Percentiles rank a stretch among this genome's conserved stretches.
Evolutionary conservation across 2,888 invertebrate species (phyloP).

Genomic region (Orchesella flavescens): DNA sequence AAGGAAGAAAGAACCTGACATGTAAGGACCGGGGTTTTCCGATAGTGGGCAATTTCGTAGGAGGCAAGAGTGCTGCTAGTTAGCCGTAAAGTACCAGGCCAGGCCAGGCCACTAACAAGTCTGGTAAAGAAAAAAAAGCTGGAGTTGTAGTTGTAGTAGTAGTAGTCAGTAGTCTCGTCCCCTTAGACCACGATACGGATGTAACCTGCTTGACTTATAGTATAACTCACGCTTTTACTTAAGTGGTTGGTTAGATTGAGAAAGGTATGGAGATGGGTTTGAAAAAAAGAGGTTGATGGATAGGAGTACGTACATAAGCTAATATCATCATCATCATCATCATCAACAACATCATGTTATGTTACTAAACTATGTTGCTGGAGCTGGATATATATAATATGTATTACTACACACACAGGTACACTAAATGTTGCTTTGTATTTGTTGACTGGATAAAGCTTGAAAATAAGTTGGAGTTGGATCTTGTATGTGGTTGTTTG

Average conservation of each 20-base stretch:
- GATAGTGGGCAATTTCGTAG: conserved; percentile 62
- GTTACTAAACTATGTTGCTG: too few relatives aligned
- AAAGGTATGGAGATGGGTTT: conserved; percentile 43
- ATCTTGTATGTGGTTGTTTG: too few relatives aligned
- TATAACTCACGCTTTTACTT: conserved; percentile 34
- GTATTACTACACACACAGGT: background rate
- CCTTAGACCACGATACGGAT: conserved; percentile 14
- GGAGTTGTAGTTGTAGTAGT: too few relatives aligned
- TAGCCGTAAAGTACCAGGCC: conserved; percentile 58
- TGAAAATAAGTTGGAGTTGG: too few relatives aligned
- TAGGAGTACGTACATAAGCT: conserved; percentile 18
- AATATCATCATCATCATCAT: too few relatives aligned
- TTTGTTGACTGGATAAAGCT: too few relatives aligned
- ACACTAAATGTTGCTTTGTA: background rate
- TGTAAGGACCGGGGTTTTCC: conserved; percentile 52
- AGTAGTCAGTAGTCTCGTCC: too few relatives aligned
- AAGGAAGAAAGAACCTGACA: conserved; percentile 54
- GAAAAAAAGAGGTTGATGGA: conserved; percentile 44
- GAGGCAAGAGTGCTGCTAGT: conserved; percentile 55
- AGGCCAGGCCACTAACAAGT: conserved; percentile 45
- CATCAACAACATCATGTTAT: too few relatives aligned
- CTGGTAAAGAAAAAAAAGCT: conserved; percentile 19
- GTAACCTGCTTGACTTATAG: conserved; percentile 13
- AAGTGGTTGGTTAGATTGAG: conserved; percentile 50
- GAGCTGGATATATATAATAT: too few relatives aligned